Conservation (phyloP, 2,888 invertebrate genomes). For the Harpagoxenus sublaevis region DNA sequence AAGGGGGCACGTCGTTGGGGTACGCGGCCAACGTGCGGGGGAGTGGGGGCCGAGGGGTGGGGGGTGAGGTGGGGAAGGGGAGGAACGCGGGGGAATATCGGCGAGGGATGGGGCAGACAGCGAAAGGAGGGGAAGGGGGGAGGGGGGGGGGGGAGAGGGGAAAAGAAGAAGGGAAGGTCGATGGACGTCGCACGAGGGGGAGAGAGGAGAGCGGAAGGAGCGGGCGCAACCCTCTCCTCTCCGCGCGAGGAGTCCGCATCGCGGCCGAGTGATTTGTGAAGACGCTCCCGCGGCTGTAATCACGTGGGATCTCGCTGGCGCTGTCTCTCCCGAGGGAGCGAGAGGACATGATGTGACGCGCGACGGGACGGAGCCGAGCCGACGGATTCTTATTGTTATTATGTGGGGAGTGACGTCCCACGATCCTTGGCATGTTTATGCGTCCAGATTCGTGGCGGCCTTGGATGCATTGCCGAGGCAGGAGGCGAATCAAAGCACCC, state of each 20-base stretch:
- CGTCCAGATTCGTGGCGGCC: constrained; percentile 85
- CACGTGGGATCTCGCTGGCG: constrained; percentile 84
- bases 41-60: constrained; percentile 26
- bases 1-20: constrained; percentile 48
- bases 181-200: constrained; percentile 34
- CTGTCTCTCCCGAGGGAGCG: constrained; percentile 80
- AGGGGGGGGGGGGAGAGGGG: neutral
- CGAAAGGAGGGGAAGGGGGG: neutral
- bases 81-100: constrained; percentile 17
- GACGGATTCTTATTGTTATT: constrained; percentile 85
- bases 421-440: constrained; percentile 85
- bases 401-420: constrained; percentile 85
- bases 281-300: constrained; percentile 85
- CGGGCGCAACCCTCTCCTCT: constrained; percentile 56
- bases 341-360: constrained; percentile 67
- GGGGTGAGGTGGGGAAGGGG: constrained; percentile 22
- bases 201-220: constrained; percentile 32
- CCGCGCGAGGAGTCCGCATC: constrained; percentile 67
- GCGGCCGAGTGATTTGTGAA: constrained; percentile 85
- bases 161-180: constrained; percentile 32
- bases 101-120: constrained; percentile 39
- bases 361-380: constrained; percentile 71
- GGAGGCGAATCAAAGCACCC: constrained; percentile 76
- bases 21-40: constrained; percentile 49
- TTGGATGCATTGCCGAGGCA: constrained; percentile 80